phyloP scores from a whole-genome alignment of 92 coral and sea anemone genomes.

The Phenganax stokvisi region DNA sequence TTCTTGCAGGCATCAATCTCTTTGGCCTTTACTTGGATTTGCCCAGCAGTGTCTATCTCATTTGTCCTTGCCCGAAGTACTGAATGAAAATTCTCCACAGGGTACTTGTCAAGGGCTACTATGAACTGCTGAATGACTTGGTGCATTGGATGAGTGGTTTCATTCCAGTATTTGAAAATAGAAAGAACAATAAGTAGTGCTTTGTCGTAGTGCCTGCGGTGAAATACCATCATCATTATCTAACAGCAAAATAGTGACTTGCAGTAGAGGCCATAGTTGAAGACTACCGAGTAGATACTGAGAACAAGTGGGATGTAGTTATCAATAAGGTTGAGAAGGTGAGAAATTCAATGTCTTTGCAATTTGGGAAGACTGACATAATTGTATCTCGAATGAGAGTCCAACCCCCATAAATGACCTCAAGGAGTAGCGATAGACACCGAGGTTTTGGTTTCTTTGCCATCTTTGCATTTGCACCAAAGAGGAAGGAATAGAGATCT shows the following conservation, averaged over 20 bases:
- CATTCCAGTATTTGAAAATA: background rate
- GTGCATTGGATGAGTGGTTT: background rate
- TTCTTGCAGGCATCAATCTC: slow-evolving; percentile 30
- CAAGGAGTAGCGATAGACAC: slow-evolving; percentile 1
- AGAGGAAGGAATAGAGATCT: slow-evolving; percentile 25
- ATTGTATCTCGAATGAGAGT: slow-evolving; percentile 8
- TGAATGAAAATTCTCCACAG: slow-evolving; percentile 13
- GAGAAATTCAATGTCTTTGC: slow-evolving; percentile 11
- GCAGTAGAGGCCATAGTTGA: slow-evolving; percentile 5
- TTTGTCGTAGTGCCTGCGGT: slow-evolving; percentile 13
- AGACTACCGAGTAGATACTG: background rate
- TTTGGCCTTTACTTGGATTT: slow-evolving; percentile 8
- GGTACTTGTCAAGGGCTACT: background rate
- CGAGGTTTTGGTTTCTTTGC: slow-evolving; percentile 35
- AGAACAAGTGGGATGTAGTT: slow-evolving; percentile 13
- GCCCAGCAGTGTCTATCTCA: slow-evolving; percentile 14
- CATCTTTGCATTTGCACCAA: slow-evolving; percentile 26
- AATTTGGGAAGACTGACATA: slow-evolving; percentile 5
- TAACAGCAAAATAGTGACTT: slow-evolving; percentile 1
- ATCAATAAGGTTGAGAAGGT: slow-evolving; percentile 18
- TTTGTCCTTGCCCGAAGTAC: background rate
- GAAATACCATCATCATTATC: slow-evolving; percentile 19
- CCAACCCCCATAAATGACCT: slow-evolving; percentile 24
- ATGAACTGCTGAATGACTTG: background rate
- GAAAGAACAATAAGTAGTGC: background rate